These are phyloP conservation scores for Cremastinae sp. DNA, from an alignment of 2,888 invertebrate species.

Conservation along the genomic window DNA sequence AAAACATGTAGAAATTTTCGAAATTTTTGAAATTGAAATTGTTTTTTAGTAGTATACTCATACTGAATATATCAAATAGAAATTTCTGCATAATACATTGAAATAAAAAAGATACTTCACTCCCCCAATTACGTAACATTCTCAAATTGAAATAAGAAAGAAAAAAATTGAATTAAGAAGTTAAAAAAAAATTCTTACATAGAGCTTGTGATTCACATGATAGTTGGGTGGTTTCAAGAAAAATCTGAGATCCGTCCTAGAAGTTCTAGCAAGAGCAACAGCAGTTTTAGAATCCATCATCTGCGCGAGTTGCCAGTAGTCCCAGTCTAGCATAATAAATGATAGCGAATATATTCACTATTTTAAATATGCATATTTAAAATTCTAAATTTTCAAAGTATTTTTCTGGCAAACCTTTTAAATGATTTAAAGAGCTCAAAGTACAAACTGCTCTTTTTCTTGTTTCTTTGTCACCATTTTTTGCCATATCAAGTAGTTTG, in stretches of 20 bases:
- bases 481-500: constrained; percentile 85
- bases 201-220: constrained; percentile 78
- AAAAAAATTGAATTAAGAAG: too few species aligned
- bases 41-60: too few species aligned
- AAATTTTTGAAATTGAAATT: too few species aligned
- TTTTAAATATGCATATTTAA: background rate
- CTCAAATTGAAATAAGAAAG: too few species aligned
- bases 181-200: constrained; percentile 78
- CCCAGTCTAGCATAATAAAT: constrained; percentile 79
- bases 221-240: constrained; percentile 86
- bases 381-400: background rate
- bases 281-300: constrained; percentile 89
- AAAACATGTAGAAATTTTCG: too few species aligned
- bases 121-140: too few species aligned
- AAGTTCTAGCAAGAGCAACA: constrained; percentile 88
- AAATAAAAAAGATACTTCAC: too few species aligned
- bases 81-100: too few species aligned
- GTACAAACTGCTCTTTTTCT: constrained; percentile 85
- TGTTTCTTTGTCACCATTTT: constrained; percentile 84
- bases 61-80: too few species aligned
- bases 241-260: constrained; percentile 86
- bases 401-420: constrained; percentile 80
- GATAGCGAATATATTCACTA: background rate
- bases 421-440: constrained; percentile 85
- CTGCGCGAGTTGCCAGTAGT: constrained; percentile 89